A percentile compares a stretch with the other conserved stretches of the same genome.
phyloP scores from a whole-genome alignment of 1,140 invertebrate genomes.

The Drosophila setifemur region DNA sequence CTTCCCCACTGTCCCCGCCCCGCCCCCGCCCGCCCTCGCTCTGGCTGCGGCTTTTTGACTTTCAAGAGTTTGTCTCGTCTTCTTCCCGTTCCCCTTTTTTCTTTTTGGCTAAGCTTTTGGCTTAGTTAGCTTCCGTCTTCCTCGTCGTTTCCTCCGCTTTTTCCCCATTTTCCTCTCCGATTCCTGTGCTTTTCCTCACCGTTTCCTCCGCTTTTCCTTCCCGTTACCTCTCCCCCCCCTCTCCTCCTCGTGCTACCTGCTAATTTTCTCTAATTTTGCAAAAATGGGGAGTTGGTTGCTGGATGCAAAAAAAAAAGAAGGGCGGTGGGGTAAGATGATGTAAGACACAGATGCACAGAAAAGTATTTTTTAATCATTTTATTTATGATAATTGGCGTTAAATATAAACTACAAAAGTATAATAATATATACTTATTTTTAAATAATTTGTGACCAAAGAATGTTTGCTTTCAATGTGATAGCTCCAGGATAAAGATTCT shows the following conservation, averaged over 20 bases:
- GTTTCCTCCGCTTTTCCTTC: no score
- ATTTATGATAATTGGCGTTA: no score
- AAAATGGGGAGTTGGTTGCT: no score
- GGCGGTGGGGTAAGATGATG: neutral
- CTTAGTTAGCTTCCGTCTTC: conserved; percentile 4
- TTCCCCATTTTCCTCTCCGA: no score
- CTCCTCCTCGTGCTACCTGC: conserved; percentile 29
- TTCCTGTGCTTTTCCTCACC: no score
- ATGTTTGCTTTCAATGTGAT: no score
- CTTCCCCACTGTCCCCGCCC: neutral
- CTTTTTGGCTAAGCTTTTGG: conserved; percentile 13
- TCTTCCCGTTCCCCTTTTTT: neutral
- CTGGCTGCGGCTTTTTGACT: conserved; percentile 45
- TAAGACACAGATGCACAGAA: no score
- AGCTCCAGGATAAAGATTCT: no score
- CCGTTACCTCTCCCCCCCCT: neutral
- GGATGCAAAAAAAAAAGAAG: conserved; percentile 6
- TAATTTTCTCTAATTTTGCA: conserved; percentile 70
- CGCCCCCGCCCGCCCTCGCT: neutral
- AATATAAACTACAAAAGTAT: neutral
- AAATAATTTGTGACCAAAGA: no score
- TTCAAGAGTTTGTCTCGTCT: conserved; percentile 39
- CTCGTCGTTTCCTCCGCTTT: no score
- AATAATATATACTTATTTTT: no score
- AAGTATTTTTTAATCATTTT: neutral